phyloP scores from a whole-genome alignment of 2,113 vertebrate genomes.

The Takifugu flavidus region DNA sequence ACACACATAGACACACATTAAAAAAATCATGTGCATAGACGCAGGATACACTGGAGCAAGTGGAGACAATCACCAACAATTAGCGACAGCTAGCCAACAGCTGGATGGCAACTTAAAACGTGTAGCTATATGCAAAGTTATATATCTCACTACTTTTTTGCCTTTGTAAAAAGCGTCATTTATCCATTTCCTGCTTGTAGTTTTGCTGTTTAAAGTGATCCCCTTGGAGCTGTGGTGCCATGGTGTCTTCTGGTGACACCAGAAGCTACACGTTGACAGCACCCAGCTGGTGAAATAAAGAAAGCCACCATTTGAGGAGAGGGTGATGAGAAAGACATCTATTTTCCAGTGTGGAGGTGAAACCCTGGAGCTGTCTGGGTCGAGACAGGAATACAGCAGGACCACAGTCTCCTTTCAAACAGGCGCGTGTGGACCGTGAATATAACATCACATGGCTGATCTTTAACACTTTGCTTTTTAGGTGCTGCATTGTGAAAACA shows the following conservation, averaged over 20 bases:
- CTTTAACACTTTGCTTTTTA: no score
- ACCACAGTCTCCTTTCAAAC: no score
- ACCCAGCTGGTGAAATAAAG: conserved; percentile 20
- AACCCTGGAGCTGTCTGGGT: not conserved
- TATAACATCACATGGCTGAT: no score
- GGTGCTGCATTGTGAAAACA: conserved; percentile 47
- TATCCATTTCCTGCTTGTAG: conserved; percentile 18
- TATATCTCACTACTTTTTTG: conserved; percentile 44
- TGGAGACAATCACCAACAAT: conserved; percentile 44
- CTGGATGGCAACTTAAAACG: conserved; percentile 14
- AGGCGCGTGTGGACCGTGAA: no score
- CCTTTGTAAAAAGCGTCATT: not conserved
- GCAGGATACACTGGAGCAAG: conserved; percentile 17
- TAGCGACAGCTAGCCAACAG: conserved; percentile 25
- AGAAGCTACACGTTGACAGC: conserved; percentile 40
- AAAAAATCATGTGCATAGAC: conserved; percentile 37
- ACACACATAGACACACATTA: conserved; percentile 44
- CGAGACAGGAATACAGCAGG: not conserved
- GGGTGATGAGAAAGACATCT: conserved; percentile 1
- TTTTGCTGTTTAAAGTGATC: conserved; percentile 35
- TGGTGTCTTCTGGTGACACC: conserved; percentile 34
- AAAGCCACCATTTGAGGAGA: conserved; percentile 10
- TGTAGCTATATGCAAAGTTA: conserved; percentile 47
- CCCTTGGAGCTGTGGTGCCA: conserved; percentile 41
- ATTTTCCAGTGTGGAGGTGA: not conserved